Evolutionary conservation across 2,888 invertebrate species (phyloP), one percentile per base, ranked within the genome.

Genomic region (Orthonevra nobilis): DNA sequence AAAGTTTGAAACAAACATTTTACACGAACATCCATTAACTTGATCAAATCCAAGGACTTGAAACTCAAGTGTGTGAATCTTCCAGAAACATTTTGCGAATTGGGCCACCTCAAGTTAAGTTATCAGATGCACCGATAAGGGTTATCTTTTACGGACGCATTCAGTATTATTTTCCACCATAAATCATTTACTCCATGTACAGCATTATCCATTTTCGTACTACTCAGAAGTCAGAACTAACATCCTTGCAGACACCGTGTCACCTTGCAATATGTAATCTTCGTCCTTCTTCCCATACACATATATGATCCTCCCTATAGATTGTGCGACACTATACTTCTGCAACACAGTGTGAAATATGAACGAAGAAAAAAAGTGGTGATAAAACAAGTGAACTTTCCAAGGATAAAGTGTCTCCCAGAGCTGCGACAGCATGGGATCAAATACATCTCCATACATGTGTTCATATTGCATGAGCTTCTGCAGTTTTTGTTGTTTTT

Each of bases 381-480:
- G 38, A 64, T 77, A 72, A 72, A 77, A 58, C 70, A 77, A 70
- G 42, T 64, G 44, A 77, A 64, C 64, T 64, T 75, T 75, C 63
- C 50, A 77, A 77, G 70, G 64, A 70, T 77, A 70, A 70, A 77
- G 64, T 77, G 77, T 70, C 52, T 38, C 77, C 38, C 34, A 28
- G 36, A 30, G 44, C 28, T 58, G 63, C 32, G 46, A 42, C 60
- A 30, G 28, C 38, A 23, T 23, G 26, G 34, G 17, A 56, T 19
- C 70, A 28, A 42, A 63, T 63, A 69, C 36, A 28, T 40, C 17
- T 3, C 44, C 38, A 32, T 70, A 50, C 72, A 72, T 72, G 52
- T 64, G 77, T 70, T 70, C 64, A 64, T 64, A 66, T 77, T 72
- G 72, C 58, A 60, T 60, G 58, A 64, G 64, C 58, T 70, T 61